Evolutionary conservation across 1,140 invertebrate genomes (phyloP), one percentile per base, ranked within the genome.

Genomic region (Drosophila mojavensis): DNA sequence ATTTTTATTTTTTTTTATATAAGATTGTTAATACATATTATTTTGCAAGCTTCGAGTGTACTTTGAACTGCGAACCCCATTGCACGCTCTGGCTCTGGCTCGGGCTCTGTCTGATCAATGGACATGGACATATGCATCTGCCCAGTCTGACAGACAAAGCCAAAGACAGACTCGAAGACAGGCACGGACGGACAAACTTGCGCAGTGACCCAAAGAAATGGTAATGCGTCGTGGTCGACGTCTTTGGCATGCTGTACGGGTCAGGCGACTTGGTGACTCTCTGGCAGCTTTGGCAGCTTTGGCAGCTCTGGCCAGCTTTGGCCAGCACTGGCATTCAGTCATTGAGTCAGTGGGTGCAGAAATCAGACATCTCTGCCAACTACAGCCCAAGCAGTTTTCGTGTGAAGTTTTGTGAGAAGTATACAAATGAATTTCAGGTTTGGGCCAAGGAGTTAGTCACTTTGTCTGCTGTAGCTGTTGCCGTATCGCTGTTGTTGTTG

Each of bases 21-120:
- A 91, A 91, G 85, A 71, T 90, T 76, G 88, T 84, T 91, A 91
- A 91, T 91, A 91, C 88, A 91, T 91, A 91, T 91, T 91, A 91
- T 91, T 91, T 91, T 77, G 86, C 79, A 86, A 88, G 74, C 67
- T 59, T 26, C 28, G 17, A 48, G 55, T 89, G 85, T 88, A 88
- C 84, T 88, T 88, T 89, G 84, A 89, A 88, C 84, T 88, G 80
- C 84, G 84, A 89, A 88, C 84, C 70, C 75, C 47, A 72, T 51
- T 70, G 54, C 71, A 69, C 36, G 70, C 30, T 77, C 47, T 13
- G 48, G n/a, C 24, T 77, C 43, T 33, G 60, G 15, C 47, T 48
- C 17, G 51, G 7, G 30, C 36, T 39, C 17, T 67, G 78, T 75
- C 79, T 79, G 83, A 79, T 83, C 83, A 89, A 86, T 86, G 83